Percentiles rank a stretch among this genome's conserved stretches.
Evolutionary conservation across 2,113 vertebrate species (phyloP).

Genomic region (Kobus ellipsiprymnus): DNA sequence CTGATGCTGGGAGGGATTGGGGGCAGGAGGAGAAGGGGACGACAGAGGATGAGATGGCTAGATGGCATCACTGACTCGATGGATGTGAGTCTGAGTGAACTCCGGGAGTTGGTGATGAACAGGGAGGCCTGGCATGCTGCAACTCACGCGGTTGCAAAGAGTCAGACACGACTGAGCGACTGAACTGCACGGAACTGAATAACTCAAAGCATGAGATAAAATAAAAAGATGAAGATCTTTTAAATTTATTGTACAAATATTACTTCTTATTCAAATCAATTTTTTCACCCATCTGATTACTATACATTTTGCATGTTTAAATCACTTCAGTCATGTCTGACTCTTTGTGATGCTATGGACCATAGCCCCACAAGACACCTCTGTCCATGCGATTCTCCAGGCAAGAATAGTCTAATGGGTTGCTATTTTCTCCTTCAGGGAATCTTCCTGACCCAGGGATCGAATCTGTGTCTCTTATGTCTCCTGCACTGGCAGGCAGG

Average conservation of each 20-base stretch:
- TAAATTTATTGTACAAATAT: neutral
- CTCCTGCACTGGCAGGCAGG: neutral
- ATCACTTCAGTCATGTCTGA: neutral
- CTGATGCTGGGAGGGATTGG: too few species aligned
- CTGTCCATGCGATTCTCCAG: neutral
- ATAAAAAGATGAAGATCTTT: neutral
- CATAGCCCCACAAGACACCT: neutral
- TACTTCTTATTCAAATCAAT: neutral
- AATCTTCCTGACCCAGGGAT: neutral
- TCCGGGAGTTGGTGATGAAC: too few species aligned
- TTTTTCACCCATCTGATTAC: neutral
- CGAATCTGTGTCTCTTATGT: neutral
- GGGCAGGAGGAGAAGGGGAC: too few species aligned
- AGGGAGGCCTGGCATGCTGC: too few species aligned
- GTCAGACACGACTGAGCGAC: too few species aligned
- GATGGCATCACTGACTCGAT: too few species aligned
- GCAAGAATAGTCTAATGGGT: neutral
- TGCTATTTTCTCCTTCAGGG: neutral
- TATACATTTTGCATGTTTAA: neutral
- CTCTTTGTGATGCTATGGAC: neutral
- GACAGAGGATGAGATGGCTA: too few species aligned
- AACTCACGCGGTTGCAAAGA: too few species aligned
- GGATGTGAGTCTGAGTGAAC: too few species aligned
- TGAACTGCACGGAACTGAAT: too few species aligned
- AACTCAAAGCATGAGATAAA: neutral